Evolutionary conservation across 2,113 vertebrate species (phyloP).

Genomic region (Lepus americanus): DNA sequence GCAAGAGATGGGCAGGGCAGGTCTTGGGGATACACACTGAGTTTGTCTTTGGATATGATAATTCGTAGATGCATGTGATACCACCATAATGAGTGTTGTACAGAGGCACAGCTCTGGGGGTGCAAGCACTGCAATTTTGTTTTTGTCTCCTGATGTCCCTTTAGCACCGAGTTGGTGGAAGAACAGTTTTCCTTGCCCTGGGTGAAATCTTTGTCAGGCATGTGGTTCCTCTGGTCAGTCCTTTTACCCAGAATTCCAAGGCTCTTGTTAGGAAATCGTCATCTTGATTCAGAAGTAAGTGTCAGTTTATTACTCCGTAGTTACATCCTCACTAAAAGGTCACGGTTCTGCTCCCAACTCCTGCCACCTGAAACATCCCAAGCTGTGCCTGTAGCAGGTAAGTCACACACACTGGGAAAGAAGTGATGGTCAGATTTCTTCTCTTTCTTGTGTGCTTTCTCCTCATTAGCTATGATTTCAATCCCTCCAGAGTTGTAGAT

Average conservation of each 20-base stretch:
- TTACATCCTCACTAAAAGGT: background rate
- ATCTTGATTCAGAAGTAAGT: slow-evolving; percentile 20
- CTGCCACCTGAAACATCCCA: background rate
- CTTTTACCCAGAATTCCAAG: background rate
- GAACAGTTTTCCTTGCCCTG: background rate
- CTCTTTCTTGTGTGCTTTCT: background rate
- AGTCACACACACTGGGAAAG: background rate
- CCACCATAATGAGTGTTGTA: background rate
- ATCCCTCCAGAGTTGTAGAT: background rate
- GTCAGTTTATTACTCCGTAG: background rate
- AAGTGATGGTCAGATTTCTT: background rate
- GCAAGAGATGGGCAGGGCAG: background rate
- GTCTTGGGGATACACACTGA: background rate
- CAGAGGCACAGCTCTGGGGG: background rate
- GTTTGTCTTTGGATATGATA: background rate
- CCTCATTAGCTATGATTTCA: background rate
- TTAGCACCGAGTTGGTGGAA: background rate
- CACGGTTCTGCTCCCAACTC: background rate
- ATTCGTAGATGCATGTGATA: background rate
- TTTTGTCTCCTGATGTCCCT: slow-evolving; percentile 2
- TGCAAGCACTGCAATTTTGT: background rate
- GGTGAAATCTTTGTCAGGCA: background rate
- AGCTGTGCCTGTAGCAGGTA: background rate
- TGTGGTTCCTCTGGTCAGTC: background rate
- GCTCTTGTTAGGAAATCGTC: slow-evolving; percentile 3